Evolutionary conservation across 2,113 vertebrate genomes (phyloP).

Genomic region (Cynoglossus semilaevis): DNA sequence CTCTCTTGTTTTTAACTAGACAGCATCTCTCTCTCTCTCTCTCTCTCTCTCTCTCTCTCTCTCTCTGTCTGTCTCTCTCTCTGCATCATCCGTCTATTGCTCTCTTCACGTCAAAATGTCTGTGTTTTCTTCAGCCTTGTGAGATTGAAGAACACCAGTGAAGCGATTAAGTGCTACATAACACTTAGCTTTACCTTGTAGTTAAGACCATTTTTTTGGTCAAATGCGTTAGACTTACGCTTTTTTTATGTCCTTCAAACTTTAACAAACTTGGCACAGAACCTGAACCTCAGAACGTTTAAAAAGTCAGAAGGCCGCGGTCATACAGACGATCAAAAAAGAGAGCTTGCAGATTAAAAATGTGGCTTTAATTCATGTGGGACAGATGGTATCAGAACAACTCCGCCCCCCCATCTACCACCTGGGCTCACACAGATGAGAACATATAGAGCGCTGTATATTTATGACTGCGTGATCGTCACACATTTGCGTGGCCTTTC

Average conservation of each 20-base stretch:
- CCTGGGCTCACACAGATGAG: neutral
- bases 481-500: neutral
- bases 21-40: neutral
- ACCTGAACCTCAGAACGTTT: too few species aligned
- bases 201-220: too few species aligned
- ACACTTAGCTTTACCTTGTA: too few species aligned
- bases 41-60: too few species aligned
- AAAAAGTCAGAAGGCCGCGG: too few species aligned
- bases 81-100: too few species aligned
- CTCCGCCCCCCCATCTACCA: neutral
- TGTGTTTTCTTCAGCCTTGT: neutral
- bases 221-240: too few species aligned
- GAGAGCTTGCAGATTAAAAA: constrained; percentile 42
- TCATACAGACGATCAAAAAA: constrained; percentile 33
- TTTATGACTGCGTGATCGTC: constrained; percentile 1
- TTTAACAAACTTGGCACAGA: neutral
- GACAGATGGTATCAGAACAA: constrained; percentile 39
- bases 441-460: neutral
- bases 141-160: too few species aligned
- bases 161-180: too few species aligned
- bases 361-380: constrained; percentile 32
- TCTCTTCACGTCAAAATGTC: neutral
- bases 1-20: constrained; percentile 8
- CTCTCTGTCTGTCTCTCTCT: too few species aligned
- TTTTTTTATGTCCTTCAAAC: too few species aligned